Evolutionary conservation across 2,113 vertebrate species (phyloP).

Genomic region (Geothlypis trichas): DNA sequence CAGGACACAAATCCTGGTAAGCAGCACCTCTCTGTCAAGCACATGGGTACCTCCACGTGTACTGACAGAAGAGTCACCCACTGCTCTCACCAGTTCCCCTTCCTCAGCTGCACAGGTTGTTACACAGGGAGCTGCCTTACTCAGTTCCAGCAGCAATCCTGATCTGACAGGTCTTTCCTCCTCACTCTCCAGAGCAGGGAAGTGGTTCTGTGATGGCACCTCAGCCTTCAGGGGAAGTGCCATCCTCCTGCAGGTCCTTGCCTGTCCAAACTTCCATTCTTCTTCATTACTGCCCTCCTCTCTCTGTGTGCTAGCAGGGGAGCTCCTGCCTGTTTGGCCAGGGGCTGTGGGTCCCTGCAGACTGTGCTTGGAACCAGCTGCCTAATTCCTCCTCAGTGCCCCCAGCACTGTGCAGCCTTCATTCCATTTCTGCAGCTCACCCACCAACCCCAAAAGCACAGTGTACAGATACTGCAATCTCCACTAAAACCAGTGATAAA

Average conservation of each 20-base stretch:
- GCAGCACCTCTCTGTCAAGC: not conserved
- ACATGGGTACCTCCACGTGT: accelerated
- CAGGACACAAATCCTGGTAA: accelerated
- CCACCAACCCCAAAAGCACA: not conserved
- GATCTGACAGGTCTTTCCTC: not conserved
- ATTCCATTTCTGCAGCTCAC: not conserved
- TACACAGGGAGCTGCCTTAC: not conserved
- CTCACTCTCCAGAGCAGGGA: not conserved
- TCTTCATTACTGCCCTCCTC: not conserved
- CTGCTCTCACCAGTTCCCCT: not conserved
- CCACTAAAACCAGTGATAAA: not conserved
- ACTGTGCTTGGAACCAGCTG: not conserved
- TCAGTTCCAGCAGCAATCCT: not conserved
- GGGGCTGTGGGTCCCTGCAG: not conserved
- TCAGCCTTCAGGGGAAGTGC: not conserved
- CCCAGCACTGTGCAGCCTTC: not conserved
- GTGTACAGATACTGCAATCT: not conserved
- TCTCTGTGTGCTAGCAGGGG: too few relatives aligned
- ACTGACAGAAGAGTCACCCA: not conserved
- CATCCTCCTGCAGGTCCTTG: not conserved
- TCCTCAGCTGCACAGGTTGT: not conserved
- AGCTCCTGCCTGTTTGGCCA: not conserved
- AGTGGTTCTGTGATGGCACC: not conserved
- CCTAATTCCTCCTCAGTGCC: not conserved
- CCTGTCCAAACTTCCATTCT: not conserved